A percentile compares a stretch with the other conserved stretches of the same genome.
Evolutionary conservation across 2,888 invertebrate genomes (phyloP).

Genomic region (Rhimphoctona megacephalus): DNA sequence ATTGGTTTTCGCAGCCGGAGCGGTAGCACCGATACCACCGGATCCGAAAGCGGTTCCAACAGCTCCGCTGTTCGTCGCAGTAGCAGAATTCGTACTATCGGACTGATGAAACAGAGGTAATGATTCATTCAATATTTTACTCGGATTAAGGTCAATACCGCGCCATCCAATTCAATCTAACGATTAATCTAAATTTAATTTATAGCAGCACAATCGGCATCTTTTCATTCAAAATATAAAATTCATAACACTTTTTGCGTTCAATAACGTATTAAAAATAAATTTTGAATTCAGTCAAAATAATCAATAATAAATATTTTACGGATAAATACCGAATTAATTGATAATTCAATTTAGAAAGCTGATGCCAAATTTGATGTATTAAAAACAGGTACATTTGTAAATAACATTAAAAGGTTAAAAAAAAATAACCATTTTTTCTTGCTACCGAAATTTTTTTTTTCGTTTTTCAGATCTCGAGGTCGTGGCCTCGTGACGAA

Average conservation of each 20-base stretch:
- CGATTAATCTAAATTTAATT: too few relatives aligned
- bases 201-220: too few relatives aligned
- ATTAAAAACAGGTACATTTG: too few relatives aligned
- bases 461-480: conserved; percentile 76
- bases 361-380: too few relatives aligned
- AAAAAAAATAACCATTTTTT: neutral
- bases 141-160: neutral
- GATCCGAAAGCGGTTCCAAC: conserved; percentile 83
- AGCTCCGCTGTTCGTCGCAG: conserved; percentile 88
- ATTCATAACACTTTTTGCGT: too few relatives aligned
- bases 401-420: too few relatives aligned
- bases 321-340: too few relatives aligned
- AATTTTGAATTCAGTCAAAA: too few relatives aligned
- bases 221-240: too few relatives aligned
- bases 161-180: neutral
- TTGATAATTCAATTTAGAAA: too few relatives aligned
- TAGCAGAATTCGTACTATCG: conserved; percentile 91
- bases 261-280: too few relatives aligned
- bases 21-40: conserved; percentile 83
- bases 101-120: conserved; percentile 88
- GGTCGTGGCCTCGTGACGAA: conserved; percentile 83
- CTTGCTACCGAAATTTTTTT: neutral
- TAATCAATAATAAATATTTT: too few relatives aligned
- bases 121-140: conserved; percentile 22
- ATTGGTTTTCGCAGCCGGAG: conserved; percentile 81